phyloP scores from a whole-genome alignment of 2,888 invertebrate species.

The Meta bourneti region DNA sequence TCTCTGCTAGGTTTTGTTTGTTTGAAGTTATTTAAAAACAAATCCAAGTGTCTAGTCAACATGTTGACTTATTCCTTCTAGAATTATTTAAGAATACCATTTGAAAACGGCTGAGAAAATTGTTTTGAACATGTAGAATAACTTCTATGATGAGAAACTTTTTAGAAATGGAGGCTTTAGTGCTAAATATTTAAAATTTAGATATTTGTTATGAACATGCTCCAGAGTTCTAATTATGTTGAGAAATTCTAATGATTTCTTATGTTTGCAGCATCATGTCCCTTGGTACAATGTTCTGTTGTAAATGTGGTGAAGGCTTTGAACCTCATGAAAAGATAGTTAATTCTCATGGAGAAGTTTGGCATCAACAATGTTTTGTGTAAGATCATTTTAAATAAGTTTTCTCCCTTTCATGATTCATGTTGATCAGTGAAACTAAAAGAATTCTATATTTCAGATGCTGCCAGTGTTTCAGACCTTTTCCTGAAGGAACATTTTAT shows the following conservation, averaged over 20 bases:
- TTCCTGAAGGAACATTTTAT: constrained; percentile 98
- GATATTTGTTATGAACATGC: too few species aligned
- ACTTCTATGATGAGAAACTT: too few species aligned
- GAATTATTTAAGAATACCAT: too few species aligned
- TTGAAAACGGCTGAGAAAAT: too few species aligned
- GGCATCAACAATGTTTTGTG: constrained; percentile 99
- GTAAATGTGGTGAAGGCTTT: constrained; percentile 97
- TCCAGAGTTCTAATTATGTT: too few species aligned
- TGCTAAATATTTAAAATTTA: too few species aligned
- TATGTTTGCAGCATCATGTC: constrained; percentile 84
- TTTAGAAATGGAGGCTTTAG: too few species aligned
- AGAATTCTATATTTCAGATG: constrained; percentile 84
- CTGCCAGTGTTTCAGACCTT: constrained; percentile 98
- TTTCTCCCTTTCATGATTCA: not conserved
- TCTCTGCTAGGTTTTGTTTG: too few species aligned
- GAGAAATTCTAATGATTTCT: not conserved
- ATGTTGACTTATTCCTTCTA: too few species aligned
- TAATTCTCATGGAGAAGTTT: constrained; percentile 98
- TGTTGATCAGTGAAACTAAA: not conserved
- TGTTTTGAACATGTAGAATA: too few species aligned
- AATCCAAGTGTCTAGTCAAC: too few species aligned
- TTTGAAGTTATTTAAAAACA: too few species aligned
- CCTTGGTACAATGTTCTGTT: constrained; percentile 94
- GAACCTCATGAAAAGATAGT: constrained; percentile 98
- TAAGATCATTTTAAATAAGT: constrained; percentile 82